Base-by-base conservation (phyloP, 2,888 invertebrate genomes). In the Xylota sylvarum region DNA sequence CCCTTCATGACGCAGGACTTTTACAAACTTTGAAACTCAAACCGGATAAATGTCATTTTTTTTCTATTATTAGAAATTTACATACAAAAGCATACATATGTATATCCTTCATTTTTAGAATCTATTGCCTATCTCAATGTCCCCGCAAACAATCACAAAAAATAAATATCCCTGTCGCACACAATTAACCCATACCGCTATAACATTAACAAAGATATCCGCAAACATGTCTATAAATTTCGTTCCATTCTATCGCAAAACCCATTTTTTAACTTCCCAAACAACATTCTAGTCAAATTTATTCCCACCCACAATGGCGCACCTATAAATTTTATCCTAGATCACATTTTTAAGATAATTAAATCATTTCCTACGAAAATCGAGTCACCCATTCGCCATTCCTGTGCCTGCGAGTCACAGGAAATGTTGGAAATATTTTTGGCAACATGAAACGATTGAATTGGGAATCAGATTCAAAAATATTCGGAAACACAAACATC, bases 311-410 rank as follows among this genome's bases (percentile, higher is more conserved):
- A 62, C 6, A 46, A 30, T 62, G 62, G 30, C 46, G 2, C 62
- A 62, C 62, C 62, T 62, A 46, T 46, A 62, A 27, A 62, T 62
- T 27, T 30, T 5, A 43, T 62, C 43, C 27, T n/a, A 62, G 62
- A 62, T 62, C 46, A 17, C 62, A 62, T 62, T 62, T 62, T 62
- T 62, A 2, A 35, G 62, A 62, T 62, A 62, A 62, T 43, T 62
- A 62, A 62, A 62, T 62, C 62, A 62, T 46, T 46, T 62, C 27
- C 43, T 10, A 10, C n/a, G 43, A 43, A 32, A 1, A 27, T n/a
- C 27, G 30, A 55, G 3, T 30, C 55, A 30, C 14, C 52, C 30
- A 52, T 52, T 17, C 9, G 2, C 32, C 32, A 5, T 7, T 10
- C 48, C 5, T n/a, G 52, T 27, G 12, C n/a, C 7, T 4, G 12